phyloP scores from a whole-genome alignment of 2,113 vertebrate genomes.

The Stercorarius parasiticus region DNA sequence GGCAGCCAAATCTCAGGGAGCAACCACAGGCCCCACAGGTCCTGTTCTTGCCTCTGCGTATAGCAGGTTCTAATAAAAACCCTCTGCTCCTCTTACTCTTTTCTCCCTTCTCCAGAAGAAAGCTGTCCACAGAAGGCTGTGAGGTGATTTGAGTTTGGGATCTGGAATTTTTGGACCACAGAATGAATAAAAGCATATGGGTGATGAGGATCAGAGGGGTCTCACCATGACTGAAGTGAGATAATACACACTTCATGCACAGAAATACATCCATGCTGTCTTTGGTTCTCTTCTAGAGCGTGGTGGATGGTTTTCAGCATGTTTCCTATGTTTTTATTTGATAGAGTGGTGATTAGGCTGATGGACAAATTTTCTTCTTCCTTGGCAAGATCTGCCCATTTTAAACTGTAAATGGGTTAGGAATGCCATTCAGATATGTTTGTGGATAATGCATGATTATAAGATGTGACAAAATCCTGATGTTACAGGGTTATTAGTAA shows the following conservation, averaged over 20 bases:
- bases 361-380: background rate
- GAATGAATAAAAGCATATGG: background rate
- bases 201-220: background rate
- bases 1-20: background rate
- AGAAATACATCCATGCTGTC: background rate
- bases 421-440: background rate
- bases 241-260: background rate
- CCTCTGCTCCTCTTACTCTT: background rate
- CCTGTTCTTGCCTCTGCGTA: background rate
- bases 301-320: background rate
- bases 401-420: background rate
- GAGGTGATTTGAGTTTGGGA: background rate
- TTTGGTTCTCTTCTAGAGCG: background rate
- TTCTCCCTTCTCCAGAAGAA: background rate
- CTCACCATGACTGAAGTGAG: background rate
- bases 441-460: background rate
- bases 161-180: background rate
- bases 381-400: background rate
- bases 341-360: background rate
- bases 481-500: background rate
- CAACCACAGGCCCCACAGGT: background rate
- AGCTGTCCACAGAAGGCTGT: background rate
- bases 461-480: background rate
- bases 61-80: background rate
- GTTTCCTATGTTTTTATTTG: background rate